These are phyloP conservation scores for Dicerorhinus sumatrensis DNA, from an alignment of 2,113 vertebrate genomes.

Conservation along the genomic window DNA sequence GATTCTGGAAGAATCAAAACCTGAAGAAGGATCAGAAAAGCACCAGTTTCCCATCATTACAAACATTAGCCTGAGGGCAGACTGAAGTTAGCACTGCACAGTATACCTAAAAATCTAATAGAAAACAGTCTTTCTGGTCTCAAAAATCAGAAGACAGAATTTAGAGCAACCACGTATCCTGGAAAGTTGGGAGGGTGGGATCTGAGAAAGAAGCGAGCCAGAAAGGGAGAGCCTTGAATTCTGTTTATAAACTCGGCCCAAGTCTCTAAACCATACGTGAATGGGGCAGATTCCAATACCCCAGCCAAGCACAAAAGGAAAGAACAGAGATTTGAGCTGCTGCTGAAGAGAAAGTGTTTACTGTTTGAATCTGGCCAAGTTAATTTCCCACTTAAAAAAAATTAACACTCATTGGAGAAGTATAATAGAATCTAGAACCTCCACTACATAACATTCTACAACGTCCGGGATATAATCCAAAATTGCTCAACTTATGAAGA, in stretches of 20 bases:
- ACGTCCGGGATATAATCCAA: neutral
- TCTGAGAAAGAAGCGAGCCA: neutral
- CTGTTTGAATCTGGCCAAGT: neutral
- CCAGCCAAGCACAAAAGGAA: neutral
- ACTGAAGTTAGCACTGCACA: neutral
- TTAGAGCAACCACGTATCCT: neutral
- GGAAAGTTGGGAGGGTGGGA: neutral
- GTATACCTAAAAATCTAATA: neutral
- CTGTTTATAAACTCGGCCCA: neutral
- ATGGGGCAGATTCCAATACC: neutral
- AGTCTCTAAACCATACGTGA: neutral
- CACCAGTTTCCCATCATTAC: neutral
- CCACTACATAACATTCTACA: neutral
- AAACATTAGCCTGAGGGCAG: neutral
- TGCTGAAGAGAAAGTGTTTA: neutral
- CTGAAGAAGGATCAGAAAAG: neutral
- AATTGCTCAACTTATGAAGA: neutral
- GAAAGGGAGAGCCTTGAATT: neutral
- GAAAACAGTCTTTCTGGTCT: neutral
- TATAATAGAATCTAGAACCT: neutral
- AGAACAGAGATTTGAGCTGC: neutral
- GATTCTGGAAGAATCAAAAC: conserved; percentile 43
- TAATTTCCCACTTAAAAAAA: neutral
- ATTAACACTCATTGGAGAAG: conserved; percentile 13
- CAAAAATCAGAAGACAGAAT: neutral